Conservation (phyloP, 2,888 invertebrate species). For the Hydriomena furcata region DNA sequence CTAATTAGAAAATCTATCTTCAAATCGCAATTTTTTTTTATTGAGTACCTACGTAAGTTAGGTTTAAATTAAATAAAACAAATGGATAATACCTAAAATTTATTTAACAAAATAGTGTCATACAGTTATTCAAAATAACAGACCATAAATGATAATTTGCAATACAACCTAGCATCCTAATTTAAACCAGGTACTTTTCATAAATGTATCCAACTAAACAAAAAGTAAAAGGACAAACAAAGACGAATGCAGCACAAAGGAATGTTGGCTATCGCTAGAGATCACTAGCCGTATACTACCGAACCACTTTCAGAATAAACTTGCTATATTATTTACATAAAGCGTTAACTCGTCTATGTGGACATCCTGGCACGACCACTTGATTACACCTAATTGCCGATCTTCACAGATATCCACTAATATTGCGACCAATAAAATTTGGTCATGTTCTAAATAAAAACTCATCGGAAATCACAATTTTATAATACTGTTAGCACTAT, state of each 20-base stretch:
- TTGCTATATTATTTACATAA: constrained; percentile 22
- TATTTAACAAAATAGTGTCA: constrained; percentile 84
- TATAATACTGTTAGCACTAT: constrained; percentile 68
- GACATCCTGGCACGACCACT: constrained; percentile 14
- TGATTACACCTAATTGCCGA: constrained; percentile 16
- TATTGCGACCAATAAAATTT: constrained; percentile 32
- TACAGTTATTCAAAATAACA: constrained; percentile 83
- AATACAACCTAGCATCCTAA: constrained; percentile 83
- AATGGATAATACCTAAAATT: constrained; percentile 76
- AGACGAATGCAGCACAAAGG: constrained; percentile 80
- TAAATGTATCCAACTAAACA: constrained; percentile 75
- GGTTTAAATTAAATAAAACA: constrained; percentile 60
- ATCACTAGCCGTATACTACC: constrained; percentile 25
- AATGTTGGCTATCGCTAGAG: constrained; percentile 77
- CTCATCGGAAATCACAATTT: constrained; percentile 50
- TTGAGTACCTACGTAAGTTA: too few relatives aligned
- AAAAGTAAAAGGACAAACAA: constrained; percentile 67
- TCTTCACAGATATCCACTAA: constrained; percentile 19
- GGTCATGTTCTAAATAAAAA: constrained; percentile 37
- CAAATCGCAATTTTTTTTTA: too few relatives aligned
- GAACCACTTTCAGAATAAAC: constrained; percentile 21
- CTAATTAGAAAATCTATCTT: too few relatives aligned
- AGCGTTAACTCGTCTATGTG: constrained; percentile 19
- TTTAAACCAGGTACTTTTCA: constrained; percentile 83
- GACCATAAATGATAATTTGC: constrained; percentile 81